Percentiles rank a stretch among this genome's conserved stretches.
phyloP scores from a whole-genome alignment of 2,888 invertebrate species.

The Globia sparganii region DNA sequence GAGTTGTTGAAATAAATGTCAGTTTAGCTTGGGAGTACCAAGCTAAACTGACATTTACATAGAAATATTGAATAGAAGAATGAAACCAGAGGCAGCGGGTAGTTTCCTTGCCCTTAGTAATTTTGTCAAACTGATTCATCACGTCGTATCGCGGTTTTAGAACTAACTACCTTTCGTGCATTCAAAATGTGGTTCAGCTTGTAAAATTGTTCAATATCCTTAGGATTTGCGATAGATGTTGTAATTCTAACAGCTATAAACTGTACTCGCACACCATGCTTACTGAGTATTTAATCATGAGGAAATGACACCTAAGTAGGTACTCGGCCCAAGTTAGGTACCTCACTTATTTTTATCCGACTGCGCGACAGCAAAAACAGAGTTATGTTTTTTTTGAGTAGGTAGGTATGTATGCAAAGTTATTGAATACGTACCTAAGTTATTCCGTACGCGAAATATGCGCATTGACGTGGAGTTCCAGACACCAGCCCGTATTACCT shows the following conservation, averaged over 20 bases:
- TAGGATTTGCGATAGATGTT: background rate
- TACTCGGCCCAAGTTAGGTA: background rate
- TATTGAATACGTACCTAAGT: background rate
- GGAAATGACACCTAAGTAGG: background rate
- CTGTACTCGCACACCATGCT: background rate
- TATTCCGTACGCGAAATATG: no score
- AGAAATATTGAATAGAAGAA: slow-evolving; percentile 4
- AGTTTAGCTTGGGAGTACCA: background rate
- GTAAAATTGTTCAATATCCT: slow-evolving; percentile 11
- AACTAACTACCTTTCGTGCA: background rate
- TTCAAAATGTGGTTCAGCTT: slow-evolving; percentile 6
- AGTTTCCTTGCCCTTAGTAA: background rate
- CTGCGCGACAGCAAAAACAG: background rate
- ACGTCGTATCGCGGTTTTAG: slow-evolving; percentile 9
- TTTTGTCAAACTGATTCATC: slow-evolving; percentile 11
- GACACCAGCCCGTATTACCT: no score
- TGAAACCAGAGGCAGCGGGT: background rate
- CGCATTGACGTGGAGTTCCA: no score
- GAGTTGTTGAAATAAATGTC: background rate
- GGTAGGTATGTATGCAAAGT: background rate
- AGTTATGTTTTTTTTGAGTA: background rate
- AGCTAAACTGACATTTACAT: no score
- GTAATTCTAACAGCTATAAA: background rate
- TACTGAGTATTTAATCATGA: background rate
- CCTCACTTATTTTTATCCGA: background rate